Percentiles rank a stretch among this genome's conserved stretches.
phyloP scores from a whole-genome alignment of 2,113 vertebrate species.

The Tricholaema leucomelas region DNA sequence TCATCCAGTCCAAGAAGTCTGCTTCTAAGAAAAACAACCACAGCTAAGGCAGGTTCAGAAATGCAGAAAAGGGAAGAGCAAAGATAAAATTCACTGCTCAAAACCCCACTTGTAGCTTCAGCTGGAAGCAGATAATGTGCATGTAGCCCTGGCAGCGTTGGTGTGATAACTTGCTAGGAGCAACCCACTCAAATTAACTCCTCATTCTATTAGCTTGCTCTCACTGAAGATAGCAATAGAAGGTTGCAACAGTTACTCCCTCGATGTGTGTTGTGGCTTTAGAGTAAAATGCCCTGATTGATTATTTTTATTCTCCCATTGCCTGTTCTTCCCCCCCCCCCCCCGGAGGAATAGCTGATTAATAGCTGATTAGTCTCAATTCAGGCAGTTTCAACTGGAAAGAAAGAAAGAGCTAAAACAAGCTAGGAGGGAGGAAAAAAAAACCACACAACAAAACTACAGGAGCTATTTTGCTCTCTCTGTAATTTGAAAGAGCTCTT shows the following conservation, averaged over 20 bases:
- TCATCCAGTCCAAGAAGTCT: too few relatives aligned
- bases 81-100: background rate
- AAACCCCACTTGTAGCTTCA: background rate
- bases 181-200: background rate
- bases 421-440: background rate
- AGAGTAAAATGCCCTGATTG: constrained; percentile 22
- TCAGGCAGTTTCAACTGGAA: background rate
- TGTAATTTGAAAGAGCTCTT: constrained; percentile 14
- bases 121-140: background rate
- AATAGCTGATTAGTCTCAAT: constrained; percentile 31
- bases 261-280: background rate
- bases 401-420: constrained; percentile 11
- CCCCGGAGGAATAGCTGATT: constrained; percentile 13
- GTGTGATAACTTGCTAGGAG: background rate
- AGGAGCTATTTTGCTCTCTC: constrained; percentile 24
- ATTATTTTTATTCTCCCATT: constrained; percentile 9
- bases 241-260: background rate
- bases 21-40: background rate
- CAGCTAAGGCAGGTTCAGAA: background rate
- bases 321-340: background rate
- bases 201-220: background rate
- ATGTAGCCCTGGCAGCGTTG: background rate
- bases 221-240: background rate
- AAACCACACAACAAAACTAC: background rate
- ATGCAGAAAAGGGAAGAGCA: background rate